Conservation (phyloP, 2,797 vertebrate species). For the Rallus crepitans region DNA sequence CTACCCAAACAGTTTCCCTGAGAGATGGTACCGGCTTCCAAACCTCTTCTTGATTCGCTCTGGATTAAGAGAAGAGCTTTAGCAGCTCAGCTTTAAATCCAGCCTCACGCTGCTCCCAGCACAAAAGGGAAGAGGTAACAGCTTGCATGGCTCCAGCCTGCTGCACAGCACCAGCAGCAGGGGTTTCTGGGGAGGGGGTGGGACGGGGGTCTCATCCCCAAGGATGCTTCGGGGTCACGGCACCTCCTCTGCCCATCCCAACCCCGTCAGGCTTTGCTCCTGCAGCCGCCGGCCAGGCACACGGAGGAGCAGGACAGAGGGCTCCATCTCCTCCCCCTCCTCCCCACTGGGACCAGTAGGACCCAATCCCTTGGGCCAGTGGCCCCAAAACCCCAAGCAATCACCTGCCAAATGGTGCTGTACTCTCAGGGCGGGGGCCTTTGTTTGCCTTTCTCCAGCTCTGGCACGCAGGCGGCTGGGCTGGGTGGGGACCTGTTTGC, state of each 20-base stretch:
- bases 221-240: rapidly evolving
- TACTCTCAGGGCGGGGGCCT: conserved; percentile 63
- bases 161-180: rapidly evolving
- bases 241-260: neutral
- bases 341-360: neutral
- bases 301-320: rapidly evolving
- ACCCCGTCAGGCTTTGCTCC: rapidly evolving
- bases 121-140: conserved; percentile 68
- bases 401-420: neutral
- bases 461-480: neutral
- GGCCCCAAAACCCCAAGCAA: neutral
- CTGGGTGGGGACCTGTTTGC: conserved; percentile 72
- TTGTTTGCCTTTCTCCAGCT: conserved; percentile 66
- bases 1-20: conserved; percentile 39
- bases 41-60: conserved; percentile 51
- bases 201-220: neutral
- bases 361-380: neutral
- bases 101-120: conserved; percentile 40
- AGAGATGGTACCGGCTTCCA: conserved; percentile 50
- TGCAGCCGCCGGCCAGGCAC: rapidly evolving
- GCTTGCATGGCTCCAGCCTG: conserved; percentile 54
- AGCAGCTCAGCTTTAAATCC: conserved; percentile 56
- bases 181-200: neutral
- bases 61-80: conserved; percentile 62
- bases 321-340: neutral